A percentile compares a stretch with the other conserved stretches of the same genome.
Evolutionary conservation across 2,113 vertebrate species (phyloP).

Genomic region (Hypanus sabinus): DNA sequence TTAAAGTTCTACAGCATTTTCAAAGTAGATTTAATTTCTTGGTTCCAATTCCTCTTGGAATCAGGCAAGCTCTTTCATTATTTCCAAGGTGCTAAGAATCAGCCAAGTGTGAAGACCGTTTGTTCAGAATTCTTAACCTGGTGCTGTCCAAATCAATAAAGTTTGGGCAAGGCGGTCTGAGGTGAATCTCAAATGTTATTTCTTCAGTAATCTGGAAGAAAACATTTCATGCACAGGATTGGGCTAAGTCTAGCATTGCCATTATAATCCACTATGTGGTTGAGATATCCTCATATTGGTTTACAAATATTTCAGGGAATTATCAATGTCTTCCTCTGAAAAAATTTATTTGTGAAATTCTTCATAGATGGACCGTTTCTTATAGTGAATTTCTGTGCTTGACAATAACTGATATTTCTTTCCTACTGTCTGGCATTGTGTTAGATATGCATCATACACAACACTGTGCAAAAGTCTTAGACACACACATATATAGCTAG

Average conservation of each 20-base stretch:
- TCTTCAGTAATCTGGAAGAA: background rate
- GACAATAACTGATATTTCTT: too few species aligned
- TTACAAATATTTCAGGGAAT: background rate
- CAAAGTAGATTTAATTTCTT: background rate
- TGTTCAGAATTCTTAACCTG: background rate
- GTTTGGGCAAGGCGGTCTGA: background rate
- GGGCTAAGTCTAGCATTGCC: background rate
- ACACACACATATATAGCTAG: too few species aligned
- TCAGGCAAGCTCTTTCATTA: background rate
- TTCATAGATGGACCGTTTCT: too few species aligned
- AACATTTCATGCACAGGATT: background rate
- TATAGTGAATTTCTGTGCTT: too few species aligned
- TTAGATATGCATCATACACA: too few species aligned
- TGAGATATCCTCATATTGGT: too few species aligned
- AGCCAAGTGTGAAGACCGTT: too few species aligned
- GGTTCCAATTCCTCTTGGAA: background rate
- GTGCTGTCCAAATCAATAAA: background rate
- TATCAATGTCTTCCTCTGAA: background rate
- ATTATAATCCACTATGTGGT: background rate
- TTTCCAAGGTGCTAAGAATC: background rate
- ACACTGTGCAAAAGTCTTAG: too few species aligned
- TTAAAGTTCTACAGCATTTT: background rate
- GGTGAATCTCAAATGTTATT: background rate
- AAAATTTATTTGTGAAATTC: background rate
- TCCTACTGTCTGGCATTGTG: too few species aligned